Evolutionary conservation across 2,888 invertebrate species (phyloP).

Genomic region (Andrena fulva): DNA sequence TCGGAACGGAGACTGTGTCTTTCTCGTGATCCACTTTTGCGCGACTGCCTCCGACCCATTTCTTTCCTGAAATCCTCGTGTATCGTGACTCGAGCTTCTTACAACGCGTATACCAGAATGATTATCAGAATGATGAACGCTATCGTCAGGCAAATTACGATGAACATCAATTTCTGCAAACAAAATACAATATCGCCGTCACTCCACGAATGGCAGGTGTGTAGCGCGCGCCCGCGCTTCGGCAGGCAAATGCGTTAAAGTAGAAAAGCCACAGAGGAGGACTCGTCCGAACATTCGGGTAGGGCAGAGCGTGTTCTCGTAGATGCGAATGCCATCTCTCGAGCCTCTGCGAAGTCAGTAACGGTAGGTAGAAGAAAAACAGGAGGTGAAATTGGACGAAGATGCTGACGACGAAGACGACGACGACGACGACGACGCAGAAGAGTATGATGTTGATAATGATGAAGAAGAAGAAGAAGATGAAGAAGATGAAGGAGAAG

Average conservation of each 20-base stretch:
- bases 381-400: too few relatives aligned
- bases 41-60: not conserved
- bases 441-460: too few relatives aligned
- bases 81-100: slow-evolving; percentile 54
- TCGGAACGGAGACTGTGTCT: not conserved
- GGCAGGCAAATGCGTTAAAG: not conserved
- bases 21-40: not conserved
- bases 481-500: too few relatives aligned
- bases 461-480: too few relatives aligned
- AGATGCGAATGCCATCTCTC: not conserved
- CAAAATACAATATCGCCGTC: slow-evolving; percentile 77
- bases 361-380: too few relatives aligned
- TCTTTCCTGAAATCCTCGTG: slow-evolving; percentile 35
- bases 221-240: not conserved
- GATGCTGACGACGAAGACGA: too few relatives aligned
- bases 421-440: too few relatives aligned
- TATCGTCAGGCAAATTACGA: slow-evolving; percentile 93
- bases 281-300: not conserved
- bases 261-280: slow-evolving; percentile 5
- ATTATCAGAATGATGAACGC: slow-evolving; percentile 92
- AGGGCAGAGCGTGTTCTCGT: not conserved
- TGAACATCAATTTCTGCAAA: slow-evolving; percentile 95
- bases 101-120: slow-evolving; percentile 86
- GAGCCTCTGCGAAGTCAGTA: not conserved
- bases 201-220: slow-evolving; percentile 6